Base-by-base conservation (phyloP, 2,888 invertebrate species). In the Thalpophila matura region DNA sequence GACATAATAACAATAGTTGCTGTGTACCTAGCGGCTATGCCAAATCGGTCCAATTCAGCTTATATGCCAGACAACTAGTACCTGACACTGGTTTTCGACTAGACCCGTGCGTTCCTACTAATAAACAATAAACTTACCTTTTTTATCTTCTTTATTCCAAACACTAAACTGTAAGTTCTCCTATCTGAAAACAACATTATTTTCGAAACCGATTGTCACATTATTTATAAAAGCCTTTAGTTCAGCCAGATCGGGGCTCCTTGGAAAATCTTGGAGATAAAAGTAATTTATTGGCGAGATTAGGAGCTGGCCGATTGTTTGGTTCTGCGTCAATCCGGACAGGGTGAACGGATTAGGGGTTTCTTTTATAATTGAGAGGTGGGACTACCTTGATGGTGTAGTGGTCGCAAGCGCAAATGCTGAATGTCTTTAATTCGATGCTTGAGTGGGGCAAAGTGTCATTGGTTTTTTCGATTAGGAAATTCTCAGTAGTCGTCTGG, bases 231-330 rank as follows among this genome's bases (percentile, higher is more conserved):
- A 47, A 58, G 64, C 55, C 70, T 69, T 71, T 74, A 64, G 53
- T 62, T 74, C 37, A 58, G 26, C 55, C 35, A 53, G 50, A 60
- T 55, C 50, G 47, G 50, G 53, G 56, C 50, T 57, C 54, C 71
- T 75, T 55, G 38, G 76, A 43, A 42, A 61, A 67, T 63, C 60
- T 65, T 54, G 18, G 22, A 75, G 74, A 76, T 78, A 79, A 80
- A 77, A 70, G 77, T 75, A 93, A 93, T 93, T 94, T 93, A 94
- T 91, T 91, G 92, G 86, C 79, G 45, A 91, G 93, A 94, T 94
- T 92, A 93, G 89, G 77, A 76, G 76, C 50, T 58, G 74, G n/a
- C 77, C 87, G 88, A 91, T 91, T 91, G 91, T 90, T 88, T 89
- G 89, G 89, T 83, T 77, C 83, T 71, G 86, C 88, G 91, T 91